These are phyloP conservation scores for Argynnis bischoffii DNA, from an alignment of 2,888 invertebrate genomes.

Conservation along the genomic window DNA sequence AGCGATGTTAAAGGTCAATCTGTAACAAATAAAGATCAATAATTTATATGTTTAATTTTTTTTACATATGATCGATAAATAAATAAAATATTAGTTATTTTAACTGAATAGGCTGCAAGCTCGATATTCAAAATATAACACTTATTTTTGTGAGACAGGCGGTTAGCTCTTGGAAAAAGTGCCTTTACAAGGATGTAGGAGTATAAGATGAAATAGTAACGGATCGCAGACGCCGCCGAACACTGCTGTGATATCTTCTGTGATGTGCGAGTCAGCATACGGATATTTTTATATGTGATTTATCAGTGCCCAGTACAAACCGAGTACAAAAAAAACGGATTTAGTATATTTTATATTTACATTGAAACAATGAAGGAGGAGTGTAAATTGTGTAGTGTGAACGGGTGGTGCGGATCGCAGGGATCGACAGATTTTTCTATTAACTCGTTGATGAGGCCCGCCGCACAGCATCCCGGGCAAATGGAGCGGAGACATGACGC, in stretches of 20 bases:
- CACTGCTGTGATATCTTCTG: slow-evolving; percentile 79
- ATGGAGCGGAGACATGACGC: slow-evolving; percentile 73
- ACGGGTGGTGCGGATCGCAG: slow-evolving; percentile 70
- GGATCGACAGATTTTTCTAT: slow-evolving; percentile 75
- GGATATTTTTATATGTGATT: slow-evolving; percentile 82
- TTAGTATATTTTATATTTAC: slow-evolving; percentile 60
- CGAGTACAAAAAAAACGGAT: slow-evolving; percentile 81
- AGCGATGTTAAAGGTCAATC: slow-evolving; percentile 54
- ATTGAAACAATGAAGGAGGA: slow-evolving; percentile 76
- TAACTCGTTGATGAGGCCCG: slow-evolving; percentile 76
- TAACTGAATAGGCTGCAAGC: slow-evolving; percentile 31
- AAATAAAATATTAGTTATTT: neutral
- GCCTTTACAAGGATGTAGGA: slow-evolving; percentile 37
- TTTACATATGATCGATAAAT: slow-evolving; percentile 9
- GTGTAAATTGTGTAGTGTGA: slow-evolving; percentile 77
- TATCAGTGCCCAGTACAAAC: slow-evolving; percentile 81
- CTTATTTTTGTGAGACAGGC: slow-evolving; percentile 45
- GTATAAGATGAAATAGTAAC: slow-evolving; percentile 36
- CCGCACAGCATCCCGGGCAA: slow-evolving; percentile 62
- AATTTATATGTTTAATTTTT: slow-evolving; percentile 25
- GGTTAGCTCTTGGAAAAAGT: slow-evolving; percentile 53
- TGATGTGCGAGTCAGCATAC: slow-evolving; percentile 76
- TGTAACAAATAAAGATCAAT: slow-evolving; percentile 42
- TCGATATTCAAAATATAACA: slow-evolving; percentile 26
- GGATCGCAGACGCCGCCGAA: slow-evolving; percentile 65